phyloP scores from a whole-genome alignment of 2,888 invertebrate genomes.

The Mimachlamys varia region DNA sequence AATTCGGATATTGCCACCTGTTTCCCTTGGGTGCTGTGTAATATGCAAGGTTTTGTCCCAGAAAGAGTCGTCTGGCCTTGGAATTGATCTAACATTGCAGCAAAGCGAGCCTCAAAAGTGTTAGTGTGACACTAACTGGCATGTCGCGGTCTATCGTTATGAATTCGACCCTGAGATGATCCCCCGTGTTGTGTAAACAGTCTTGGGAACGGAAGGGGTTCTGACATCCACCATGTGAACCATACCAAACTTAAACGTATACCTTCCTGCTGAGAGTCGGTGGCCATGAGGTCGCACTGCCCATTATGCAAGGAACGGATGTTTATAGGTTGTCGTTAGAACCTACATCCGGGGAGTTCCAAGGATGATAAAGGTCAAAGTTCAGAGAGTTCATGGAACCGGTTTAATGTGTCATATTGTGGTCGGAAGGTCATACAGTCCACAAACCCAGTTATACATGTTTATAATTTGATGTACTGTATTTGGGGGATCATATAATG shows the following conservation, averaged over 20 bases:
- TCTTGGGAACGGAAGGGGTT: too few relatives aligned
- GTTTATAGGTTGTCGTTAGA: too few relatives aligned
- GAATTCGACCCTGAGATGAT: neutral
- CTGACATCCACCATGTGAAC: neutral
- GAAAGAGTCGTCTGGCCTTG: neutral
- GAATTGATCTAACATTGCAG: neutral
- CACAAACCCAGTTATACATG: too few relatives aligned
- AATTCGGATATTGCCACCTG: neutral
- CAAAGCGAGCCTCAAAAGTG: neutral
- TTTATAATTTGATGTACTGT: too few relatives aligned
- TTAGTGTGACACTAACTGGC: neutral
- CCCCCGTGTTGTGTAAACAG: neutral
- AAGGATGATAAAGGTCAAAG: too few relatives aligned
- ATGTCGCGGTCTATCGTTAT: neutral
- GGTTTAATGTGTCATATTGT: too few relatives aligned
- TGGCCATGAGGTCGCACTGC: neutral
- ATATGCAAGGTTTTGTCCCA: neutral
- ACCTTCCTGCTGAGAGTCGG: neutral
- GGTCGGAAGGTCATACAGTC: too few relatives aligned
- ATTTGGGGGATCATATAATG: too few relatives aligned
- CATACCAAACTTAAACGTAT: neutral
- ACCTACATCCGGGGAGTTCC: too few relatives aligned
- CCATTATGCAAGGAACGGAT: neutral
- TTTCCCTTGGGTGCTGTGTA: neutral
- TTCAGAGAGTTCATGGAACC: too few relatives aligned